A percentile compares a stretch with the other conserved stretches of the same genome.
phyloP scores from a whole-genome alignment of 2,888 invertebrate genomes.

The Amphipyra tragopoginis region DNA sequence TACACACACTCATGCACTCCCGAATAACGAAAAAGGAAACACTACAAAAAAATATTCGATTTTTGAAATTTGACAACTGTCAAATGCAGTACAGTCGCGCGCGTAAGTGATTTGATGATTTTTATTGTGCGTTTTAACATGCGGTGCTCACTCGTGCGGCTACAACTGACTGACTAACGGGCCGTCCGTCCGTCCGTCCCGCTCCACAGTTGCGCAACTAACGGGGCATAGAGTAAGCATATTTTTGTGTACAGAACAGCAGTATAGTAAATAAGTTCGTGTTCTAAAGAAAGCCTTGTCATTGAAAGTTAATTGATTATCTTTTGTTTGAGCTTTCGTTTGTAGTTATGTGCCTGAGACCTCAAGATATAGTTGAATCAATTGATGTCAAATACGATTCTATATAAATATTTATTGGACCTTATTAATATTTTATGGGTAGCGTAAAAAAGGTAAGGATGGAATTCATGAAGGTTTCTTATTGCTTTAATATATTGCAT shows the following conservation, averaged over 20 bases:
- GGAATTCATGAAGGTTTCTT: no score
- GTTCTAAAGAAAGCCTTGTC: slow-evolving; percentile 30
- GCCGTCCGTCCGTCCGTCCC: slow-evolving; percentile 77
- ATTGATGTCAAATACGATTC: background rate
- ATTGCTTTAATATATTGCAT: no score
- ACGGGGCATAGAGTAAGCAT: slow-evolving; percentile 86
- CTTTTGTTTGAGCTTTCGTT: slow-evolving; percentile 25
- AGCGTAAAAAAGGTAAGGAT: no score
- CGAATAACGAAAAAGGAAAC: background rate
- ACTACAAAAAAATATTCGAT: background rate
- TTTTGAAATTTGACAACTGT: slow-evolving; percentile 58
- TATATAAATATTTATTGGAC: background rate
- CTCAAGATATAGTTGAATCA: background rate
- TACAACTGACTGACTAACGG: slow-evolving; percentile 80
- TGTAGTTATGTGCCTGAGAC: background rate
- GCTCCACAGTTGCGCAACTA: slow-evolving; percentile 85
- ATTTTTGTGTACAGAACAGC: slow-evolving; percentile 76
- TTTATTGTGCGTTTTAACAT: slow-evolving; percentile 66
- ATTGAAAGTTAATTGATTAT: slow-evolving; percentile 26
- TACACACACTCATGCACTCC: slow-evolving; percentile 9
- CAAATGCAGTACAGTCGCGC: slow-evolving; percentile 65
- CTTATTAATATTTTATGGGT: background rate
- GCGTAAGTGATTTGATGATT: slow-evolving; percentile 60
- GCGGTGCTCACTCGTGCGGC: slow-evolving; percentile 76
- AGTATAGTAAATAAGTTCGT: slow-evolving; percentile 47